A percentile compares a stretch with the other conserved stretches of the same genome.
These are phyloP conservation scores for Sitophilus oryzae DNA, from an alignment of 1,140 invertebrate genomes.

Conservation along the genomic window DNA sequence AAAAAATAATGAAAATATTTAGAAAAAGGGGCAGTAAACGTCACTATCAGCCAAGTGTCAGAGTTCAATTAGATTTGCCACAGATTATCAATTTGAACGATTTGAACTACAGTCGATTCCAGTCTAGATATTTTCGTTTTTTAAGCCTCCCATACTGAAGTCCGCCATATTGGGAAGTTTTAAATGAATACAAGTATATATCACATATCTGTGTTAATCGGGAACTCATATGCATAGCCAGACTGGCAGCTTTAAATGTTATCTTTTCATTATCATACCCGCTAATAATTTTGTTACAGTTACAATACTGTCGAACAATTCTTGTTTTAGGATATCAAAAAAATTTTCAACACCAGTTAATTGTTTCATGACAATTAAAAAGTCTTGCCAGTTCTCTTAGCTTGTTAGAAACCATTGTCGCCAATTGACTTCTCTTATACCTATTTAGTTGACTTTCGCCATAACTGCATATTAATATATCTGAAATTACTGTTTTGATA, in stretches of 20 bases:
- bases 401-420: conserved; percentile 26
- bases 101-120: no score
- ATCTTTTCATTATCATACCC: conserved; percentile 20
- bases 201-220: conserved; percentile 23
- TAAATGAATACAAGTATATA: no score
- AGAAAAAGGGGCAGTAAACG: no score
- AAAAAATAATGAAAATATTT: no score
- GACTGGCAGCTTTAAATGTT: conserved; percentile 24
- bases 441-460: conserved; percentile 24
- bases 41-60: no score
- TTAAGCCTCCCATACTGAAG: no score
- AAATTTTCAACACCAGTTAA: not conserved
- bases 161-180: no score
- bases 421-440: conserved; percentile 28
- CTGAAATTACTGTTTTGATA: conserved; percentile 22
- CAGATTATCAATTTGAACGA: no score
- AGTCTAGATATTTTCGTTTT: no score
- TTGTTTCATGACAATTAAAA: conserved; percentile 20
- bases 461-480: conserved; percentile 25
- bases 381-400: conserved; percentile 26
- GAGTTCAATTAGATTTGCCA: no score
- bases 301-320: conserved; percentile 28
- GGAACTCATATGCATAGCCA: conserved; percentile 28
- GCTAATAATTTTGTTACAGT: conserved; percentile 23
- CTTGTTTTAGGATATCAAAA: conserved; percentile 25